These are phyloP conservation scores for Pitta sordida DNA, from an alignment of 2,113 vertebrate species.

Conservation along the genomic window DNA sequence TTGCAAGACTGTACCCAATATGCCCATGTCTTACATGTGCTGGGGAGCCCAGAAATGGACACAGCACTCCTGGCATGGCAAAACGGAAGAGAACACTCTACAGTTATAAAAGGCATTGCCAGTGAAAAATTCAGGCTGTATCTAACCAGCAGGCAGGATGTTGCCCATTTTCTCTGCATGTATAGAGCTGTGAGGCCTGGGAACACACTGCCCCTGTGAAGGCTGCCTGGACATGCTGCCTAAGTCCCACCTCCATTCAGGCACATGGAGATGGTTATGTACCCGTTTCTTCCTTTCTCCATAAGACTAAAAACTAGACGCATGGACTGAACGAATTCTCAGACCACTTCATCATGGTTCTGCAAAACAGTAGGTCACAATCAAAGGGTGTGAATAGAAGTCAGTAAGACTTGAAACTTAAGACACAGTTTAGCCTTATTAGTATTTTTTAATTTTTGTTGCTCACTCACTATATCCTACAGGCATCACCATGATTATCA, in stretches of 20 bases:
- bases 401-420: not conserved
- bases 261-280: not conserved
- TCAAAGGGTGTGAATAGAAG: not conserved
- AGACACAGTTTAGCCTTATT: not conserved
- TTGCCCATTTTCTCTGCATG: not conserved
- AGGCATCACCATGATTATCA: not conserved
- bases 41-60: not conserved
- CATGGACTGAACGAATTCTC: not conserved
- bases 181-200: not conserved
- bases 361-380: not conserved
- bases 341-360: not conserved
- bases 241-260: not conserved
- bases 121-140: not conserved
- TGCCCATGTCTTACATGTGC: not conserved
- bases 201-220: not conserved
- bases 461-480: not conserved
- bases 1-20: not conserved
- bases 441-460: not conserved
- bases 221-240: not conserved
- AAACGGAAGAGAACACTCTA: not conserved
- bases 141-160: not conserved
- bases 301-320: not conserved
- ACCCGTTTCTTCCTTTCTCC: not conserved
- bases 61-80: accelerated
- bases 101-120: not conserved